Base-by-base conservation (phyloP, 2,113 vertebrate species). In the Ginglymostoma cirratum region DNA sequence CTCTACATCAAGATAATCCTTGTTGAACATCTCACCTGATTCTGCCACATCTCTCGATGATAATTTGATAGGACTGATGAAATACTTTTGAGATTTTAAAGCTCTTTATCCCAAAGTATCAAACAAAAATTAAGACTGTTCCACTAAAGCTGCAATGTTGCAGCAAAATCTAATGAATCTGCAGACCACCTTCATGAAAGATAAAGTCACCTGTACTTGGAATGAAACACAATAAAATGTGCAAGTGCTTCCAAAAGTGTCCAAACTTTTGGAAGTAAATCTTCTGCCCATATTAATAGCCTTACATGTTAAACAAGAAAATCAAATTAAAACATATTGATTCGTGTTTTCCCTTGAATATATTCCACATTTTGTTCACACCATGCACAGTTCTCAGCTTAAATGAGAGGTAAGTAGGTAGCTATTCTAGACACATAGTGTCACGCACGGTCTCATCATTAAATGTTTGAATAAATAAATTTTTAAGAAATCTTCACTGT, bases 121-220 rank as follows among this genome's bases (percentile, higher is more conserved):
- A 76, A n/a, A 27, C 72, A 76, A 76, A 34, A 34, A 76, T 19
- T 10, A 72, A 27, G 30, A 76, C 34, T 1, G 72, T 76, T 27
- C 30, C 10, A 85, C 34, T 17, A 85, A 45, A 42, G 42, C 5
- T 85, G 80, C 38, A 42, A 83, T 38, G 34, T 83, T 83, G 42
- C 78, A 83, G 80, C 38, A 86, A 48, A 86, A 86, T 86, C 83
- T 86, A 23, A 86, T 48, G 83, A 86, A 86, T 86, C 45, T 86
- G 42, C n/a, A 48, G 85, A 87, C 52, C 8, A 48, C 45, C 48
- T 87, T 87, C 85, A 89, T 45, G 21, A 87, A 23, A 48, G 17
- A 87, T 42, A 55, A 89, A 55, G 1, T 89, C 8, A 89, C 10
- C 23, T 87, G 24, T 86, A 52, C 42, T 42, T 87, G n/a, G 52